A percentile compares a stretch with the other conserved stretches of the same genome.
Conservation (phyloP, 37 sponge, comb jelly and placozoan genomes). For the Halisarca cf. caerulea region DNA sequence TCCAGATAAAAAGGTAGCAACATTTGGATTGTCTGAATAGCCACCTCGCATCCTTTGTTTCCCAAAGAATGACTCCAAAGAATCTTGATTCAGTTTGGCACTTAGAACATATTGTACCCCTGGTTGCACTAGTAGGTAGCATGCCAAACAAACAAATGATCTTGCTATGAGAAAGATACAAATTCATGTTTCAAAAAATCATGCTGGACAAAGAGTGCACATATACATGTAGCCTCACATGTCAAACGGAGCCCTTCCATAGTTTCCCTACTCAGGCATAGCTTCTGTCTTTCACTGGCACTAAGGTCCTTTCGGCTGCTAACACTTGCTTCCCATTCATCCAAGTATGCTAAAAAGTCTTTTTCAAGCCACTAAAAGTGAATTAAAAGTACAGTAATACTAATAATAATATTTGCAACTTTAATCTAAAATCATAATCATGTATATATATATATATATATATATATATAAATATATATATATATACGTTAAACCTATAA, state of each 20-base stretch:
- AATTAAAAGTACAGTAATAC: no score
- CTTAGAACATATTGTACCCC: no score
- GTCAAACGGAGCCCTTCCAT: constrained; percentile 34
- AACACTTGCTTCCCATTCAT: no score
- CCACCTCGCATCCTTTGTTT: no score
- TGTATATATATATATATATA: background rate
- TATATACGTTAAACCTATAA: background rate
- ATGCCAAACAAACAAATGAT: background rate
- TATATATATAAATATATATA: background rate
- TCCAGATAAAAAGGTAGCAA: constrained; percentile 18
- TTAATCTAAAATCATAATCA: no score
- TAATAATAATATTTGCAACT: no score
- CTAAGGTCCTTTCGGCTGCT: no score
- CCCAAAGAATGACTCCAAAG: no score
- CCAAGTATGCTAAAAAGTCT: no score
- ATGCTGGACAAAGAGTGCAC: background rate
- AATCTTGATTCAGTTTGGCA: no score
- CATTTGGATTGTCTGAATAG: constrained; percentile 47
- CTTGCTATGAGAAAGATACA: background rate
- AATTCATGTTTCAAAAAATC: background rate
- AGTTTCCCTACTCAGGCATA: constrained; percentile 33
- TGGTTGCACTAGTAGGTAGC: constrained; percentile 27
- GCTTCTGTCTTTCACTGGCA: no score
- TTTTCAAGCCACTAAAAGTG: no score
- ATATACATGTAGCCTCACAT: background rate